Evolutionary conservation across 2,888 invertebrate species (phyloP), one percentile per base, ranked within the genome.

Genomic region (Zygothrica quintamaculata): DNA sequence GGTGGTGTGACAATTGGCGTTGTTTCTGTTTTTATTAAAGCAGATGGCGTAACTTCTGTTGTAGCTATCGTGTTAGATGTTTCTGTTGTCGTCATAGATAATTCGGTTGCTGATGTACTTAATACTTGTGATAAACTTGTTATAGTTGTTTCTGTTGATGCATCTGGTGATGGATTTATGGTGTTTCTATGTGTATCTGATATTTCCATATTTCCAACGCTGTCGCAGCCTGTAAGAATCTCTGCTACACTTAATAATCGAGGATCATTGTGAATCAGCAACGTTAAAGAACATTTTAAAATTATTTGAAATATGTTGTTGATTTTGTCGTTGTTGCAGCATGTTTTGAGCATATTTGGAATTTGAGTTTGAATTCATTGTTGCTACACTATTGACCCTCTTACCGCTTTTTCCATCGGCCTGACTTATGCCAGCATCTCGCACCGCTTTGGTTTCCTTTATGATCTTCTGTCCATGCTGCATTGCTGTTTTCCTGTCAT

Each of bases 361-460:
- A 77, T 73, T 77, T 77, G 67, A 73, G 65, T 77, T 70, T 80
- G 77, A 73, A 43, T 74, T 73, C 43, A 67, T 65, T 74, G 44
- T 74, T 65, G 73, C 65, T 59, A 64, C 61, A 70, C 70, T 71
- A 86, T 68, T 65, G 48, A 84, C 37, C 52, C 69, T 76, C 87
- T 86, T 82, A 82, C 75, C 82, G 61, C 76, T 65, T 72, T 76
- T 76, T 50, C 26, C 56, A 59, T 51, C 42, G 46, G 34, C 34
- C 26, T 42, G 29, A 5, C 15, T 15, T 39, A 26, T 36, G 29
- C 31, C 48, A 11, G 36, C 46, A 6, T n/a, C 25, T 33, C 26
- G 13, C 9, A 26, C 29, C 13, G 3, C 6, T n/a, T 31, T 15
- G 16, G 42, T 25, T 9, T 11, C 31, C 57, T n/a, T n/a, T n/a